Evolutionary conservation across 2,113 vertebrate genomes (phyloP).

Genomic region (Sinocyclocheilus maitianheensis): DNA sequence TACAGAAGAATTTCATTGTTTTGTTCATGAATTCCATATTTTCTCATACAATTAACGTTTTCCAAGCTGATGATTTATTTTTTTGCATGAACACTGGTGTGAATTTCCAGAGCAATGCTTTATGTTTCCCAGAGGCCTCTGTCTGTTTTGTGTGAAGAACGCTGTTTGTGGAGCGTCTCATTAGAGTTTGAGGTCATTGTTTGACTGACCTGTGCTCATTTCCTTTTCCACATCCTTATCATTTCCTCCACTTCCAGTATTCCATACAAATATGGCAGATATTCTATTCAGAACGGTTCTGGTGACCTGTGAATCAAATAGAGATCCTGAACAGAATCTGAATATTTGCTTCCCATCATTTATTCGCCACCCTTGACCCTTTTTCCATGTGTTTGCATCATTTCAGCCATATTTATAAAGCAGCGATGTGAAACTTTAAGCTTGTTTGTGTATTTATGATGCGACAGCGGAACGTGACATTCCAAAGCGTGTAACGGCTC

Average conservation of each 20-base stretch:
- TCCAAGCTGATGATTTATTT: background rate
- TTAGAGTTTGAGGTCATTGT: constrained; percentile 10
- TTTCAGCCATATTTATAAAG: constrained; percentile 2
- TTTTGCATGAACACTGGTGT: background rate
- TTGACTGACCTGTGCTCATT: background rate
- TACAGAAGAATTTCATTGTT: background rate
- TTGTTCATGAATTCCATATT: constrained; percentile 2
- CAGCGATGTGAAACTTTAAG: constrained; percentile 1
- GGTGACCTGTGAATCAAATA: constrained; percentile 21
- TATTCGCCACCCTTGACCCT: constrained; percentile 29
- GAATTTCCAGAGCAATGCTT: background rate
- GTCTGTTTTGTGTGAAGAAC: background rate
- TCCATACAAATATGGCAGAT: background rate
- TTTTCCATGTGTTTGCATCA: background rate
- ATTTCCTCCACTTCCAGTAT: constrained; percentile 9
- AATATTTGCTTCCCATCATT: constrained; percentile 29
- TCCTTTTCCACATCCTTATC: background rate
- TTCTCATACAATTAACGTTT: background rate
- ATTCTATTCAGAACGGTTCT: background rate
- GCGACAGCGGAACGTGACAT: background rate
- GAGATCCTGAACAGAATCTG: background rate
- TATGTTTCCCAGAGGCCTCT: background rate
- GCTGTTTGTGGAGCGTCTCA: constrained; percentile 6
- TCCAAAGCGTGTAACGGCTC: background rate
- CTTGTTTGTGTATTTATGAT: background rate